These are phyloP conservation scores for Umimayanthus chanpuru DNA, from an alignment of 92 coral and sea anemone genomes.

Conservation along the genomic window DNA sequence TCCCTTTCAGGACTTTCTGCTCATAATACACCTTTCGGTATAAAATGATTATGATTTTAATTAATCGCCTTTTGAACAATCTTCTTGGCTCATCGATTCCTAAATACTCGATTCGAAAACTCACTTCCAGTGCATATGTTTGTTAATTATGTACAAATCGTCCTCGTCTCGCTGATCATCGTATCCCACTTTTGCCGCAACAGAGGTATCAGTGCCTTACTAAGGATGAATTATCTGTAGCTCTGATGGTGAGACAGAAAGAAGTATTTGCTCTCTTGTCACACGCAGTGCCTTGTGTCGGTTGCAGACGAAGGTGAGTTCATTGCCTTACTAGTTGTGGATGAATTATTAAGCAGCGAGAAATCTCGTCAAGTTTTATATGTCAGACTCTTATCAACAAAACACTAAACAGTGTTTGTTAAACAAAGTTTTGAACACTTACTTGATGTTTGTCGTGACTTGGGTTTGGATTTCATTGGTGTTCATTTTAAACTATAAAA, in stretches of 20 bases:
- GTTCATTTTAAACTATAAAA: too few species aligned
- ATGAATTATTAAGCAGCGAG: neutral
- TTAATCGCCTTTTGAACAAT: neutral
- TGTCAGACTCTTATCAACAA: neutral
- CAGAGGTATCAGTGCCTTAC: constrained; percentile 87
- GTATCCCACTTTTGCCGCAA: constrained; percentile 10
- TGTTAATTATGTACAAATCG: constrained; percentile 12
- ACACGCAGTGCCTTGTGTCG: constrained; percentile 96
- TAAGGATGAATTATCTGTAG: constrained; percentile 81
- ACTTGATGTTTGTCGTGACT: neutral
- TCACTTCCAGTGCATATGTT: neutral
- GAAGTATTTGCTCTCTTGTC: constrained; percentile 87
- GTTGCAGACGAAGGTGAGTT: constrained; percentile 92
- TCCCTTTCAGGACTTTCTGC: neutral
- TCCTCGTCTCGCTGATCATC: constrained; percentile 4
- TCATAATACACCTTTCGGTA: neutral
- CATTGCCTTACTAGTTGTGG: constrained; percentile 19
- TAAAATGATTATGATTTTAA: neutral
- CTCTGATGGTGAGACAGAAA: constrained; percentile 86
- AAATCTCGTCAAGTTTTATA: constrained; percentile 7
- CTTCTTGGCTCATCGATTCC: neutral
- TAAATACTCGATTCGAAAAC: neutral
- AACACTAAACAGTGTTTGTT: neutral
- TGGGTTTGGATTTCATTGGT: too few species aligned
- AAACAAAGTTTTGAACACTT: neutral